phyloP scores from a whole-genome alignment of 2,888 invertebrate genomes.

The Zygaena filipendulae region DNA sequence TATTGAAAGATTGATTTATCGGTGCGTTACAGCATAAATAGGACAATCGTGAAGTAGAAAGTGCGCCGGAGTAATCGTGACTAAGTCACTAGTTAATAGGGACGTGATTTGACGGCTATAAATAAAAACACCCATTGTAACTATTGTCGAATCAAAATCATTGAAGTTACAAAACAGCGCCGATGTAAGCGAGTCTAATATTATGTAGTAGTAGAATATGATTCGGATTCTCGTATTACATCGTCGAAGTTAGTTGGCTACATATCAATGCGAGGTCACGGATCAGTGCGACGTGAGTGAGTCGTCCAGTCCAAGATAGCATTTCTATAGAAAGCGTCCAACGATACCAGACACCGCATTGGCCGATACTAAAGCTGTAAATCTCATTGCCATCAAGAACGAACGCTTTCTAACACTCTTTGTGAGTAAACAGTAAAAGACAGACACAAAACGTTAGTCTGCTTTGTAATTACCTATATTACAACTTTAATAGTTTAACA shows the following conservation, averaged over 20 bases:
- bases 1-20: constrained; percentile 38
- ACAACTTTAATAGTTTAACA: too few species aligned
- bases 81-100: too few species aligned
- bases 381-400: constrained; percentile 37
- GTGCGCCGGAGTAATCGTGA: constrained; percentile 40
- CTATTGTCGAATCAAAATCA: too few species aligned
- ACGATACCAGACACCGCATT: constrained; percentile 36
- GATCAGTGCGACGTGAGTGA: constrained; percentile 21
- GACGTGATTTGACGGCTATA: too few species aligned
- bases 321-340: constrained; percentile 40
- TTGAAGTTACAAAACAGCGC: too few species aligned
- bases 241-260: constrained; percentile 8
- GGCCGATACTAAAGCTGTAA: constrained; percentile 31
- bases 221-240: constrained; percentile 14
- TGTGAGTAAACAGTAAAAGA: too few species aligned
- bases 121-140: too few species aligned
- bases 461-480: too few species aligned
- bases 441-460: too few species aligned
- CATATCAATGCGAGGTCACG: constrained; percentile 35
- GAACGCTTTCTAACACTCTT: constrained; percentile 31
- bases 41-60: constrained; percentile 54
- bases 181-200: too few species aligned
- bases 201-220: too few species aligned
- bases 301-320: constrained; percentile 16
- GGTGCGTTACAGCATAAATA: constrained; percentile 30